Evolutionary conservation across 2,113 vertebrate genomes (phyloP).

Genomic region (Hippopotamus amphibius): DNA sequence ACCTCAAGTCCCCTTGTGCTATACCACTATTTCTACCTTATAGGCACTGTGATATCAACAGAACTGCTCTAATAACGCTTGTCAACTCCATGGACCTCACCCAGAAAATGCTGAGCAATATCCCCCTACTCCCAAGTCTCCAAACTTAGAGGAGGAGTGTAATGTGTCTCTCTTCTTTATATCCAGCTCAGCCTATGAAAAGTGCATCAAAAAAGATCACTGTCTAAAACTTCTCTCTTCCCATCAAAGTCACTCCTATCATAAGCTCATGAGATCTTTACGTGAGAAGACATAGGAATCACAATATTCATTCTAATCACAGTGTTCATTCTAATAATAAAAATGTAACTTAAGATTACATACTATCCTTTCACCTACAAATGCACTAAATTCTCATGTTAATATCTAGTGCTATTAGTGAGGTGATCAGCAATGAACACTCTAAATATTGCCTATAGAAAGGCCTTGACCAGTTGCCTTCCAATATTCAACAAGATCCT

Average conservation of each 20-base stretch:
- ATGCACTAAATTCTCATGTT: not conserved
- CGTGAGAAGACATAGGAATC: not conserved
- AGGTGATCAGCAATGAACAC: not conserved
- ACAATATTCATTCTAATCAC: not conserved
- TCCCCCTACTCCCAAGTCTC: not conserved
- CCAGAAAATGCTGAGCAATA: not conserved
- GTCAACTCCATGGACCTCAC: not conserved
- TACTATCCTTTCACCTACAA: not conserved
- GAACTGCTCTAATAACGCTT: not conserved
- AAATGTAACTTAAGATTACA: not conserved
- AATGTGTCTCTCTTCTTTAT: not conserved
- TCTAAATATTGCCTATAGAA: not conserved
- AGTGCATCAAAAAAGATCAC: not conserved
- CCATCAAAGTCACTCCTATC: not conserved
- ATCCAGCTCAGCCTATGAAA: not conserved
- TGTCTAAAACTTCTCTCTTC: not conserved
- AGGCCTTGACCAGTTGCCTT: not conserved
- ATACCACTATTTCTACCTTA: not conserved
- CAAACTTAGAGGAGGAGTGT: not conserved
- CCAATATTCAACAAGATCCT: not conserved
- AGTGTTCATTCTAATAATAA: constrained; percentile 40
- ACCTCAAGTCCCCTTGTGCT: not conserved
- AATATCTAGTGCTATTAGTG: not conserved
- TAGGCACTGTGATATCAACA: not conserved
- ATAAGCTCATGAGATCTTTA: not conserved